Evolutionary conservation across 2,797 vertebrate species (phyloP).

Genomic region (Pristis pectinata): DNA sequence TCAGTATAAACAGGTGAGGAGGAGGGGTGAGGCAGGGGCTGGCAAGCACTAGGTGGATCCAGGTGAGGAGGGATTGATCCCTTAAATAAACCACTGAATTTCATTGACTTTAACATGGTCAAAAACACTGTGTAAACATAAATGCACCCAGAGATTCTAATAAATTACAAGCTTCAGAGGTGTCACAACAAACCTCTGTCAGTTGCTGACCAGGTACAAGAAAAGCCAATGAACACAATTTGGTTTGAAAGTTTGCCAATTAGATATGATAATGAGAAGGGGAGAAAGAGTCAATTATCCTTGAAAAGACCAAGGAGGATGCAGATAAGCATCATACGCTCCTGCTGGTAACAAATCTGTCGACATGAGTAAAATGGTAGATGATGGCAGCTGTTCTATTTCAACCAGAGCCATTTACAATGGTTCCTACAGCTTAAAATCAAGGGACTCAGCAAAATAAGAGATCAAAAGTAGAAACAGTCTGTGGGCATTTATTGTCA

Average conservation of each 20-base stretch:
- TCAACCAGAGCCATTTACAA: not conserved
- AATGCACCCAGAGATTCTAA: not conserved
- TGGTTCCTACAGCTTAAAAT: not conserved
- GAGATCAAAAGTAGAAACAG: conserved; percentile 1
- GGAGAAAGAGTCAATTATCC: not conserved
- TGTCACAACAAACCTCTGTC: not conserved
- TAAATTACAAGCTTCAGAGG: not conserved
- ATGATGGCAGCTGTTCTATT: not conserved
- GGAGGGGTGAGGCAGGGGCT: no score
- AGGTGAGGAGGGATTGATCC: no score
- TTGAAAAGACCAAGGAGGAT: not conserved
- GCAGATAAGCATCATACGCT: not conserved
- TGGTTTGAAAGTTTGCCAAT: not conserved
- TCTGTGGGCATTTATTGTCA: not conserved
- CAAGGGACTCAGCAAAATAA: conserved; percentile 11
- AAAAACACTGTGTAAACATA: not conserved
- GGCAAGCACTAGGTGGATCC: no score
- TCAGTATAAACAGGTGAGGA: no score
- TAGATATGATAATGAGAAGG: not conserved
- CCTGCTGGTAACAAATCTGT: not conserved
- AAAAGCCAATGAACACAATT: not conserved
- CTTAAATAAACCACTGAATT: not conserved
- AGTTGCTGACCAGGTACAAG: not conserved
- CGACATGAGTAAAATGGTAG: not conserved
- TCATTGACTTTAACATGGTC: not conserved